A percentile compares a stretch with the other conserved stretches of the same genome.
phyloP scores from a whole-genome alignment of 2,888 invertebrate species.

The Anodontia alba region DNA sequence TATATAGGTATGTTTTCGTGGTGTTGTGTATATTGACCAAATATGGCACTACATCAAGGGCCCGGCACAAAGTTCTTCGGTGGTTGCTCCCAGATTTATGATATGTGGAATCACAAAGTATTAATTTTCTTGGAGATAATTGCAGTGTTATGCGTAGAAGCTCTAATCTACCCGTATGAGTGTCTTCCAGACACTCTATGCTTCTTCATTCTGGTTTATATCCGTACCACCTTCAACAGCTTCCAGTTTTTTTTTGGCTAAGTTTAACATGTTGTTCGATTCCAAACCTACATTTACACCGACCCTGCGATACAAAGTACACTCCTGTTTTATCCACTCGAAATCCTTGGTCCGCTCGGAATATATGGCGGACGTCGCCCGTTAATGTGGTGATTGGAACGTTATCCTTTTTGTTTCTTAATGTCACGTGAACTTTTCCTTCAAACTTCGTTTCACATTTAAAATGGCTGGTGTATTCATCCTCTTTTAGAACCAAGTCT shows the following conservation, averaged over 20 bases:
- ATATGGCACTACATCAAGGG: too few species aligned
- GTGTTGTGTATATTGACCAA: too few species aligned
- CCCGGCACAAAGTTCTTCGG: too few species aligned
- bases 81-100: too few species aligned
- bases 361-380: slow-evolving; percentile 80
- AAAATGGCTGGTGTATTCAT: slow-evolving; percentile 82
- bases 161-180: too few species aligned
- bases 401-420: slow-evolving; percentile 83
- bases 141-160: too few species aligned
- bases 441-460: slow-evolving; percentile 80
- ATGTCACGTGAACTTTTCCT: slow-evolving; percentile 82
- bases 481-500: slow-evolving; percentile 83
- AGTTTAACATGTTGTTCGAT: slow-evolving; percentile 84
- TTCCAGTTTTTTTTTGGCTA: slow-evolving; percentile 71
- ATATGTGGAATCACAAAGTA: too few species aligned
- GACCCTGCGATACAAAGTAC: slow-evolving; percentile 79
- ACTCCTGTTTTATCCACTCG: slow-evolving; percentile 71
- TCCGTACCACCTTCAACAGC: slow-evolving; percentile 25
- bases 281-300: slow-evolving; percentile 84
- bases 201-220: slow-evolving; percentile 8
- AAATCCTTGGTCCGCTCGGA: slow-evolving; percentile 77
- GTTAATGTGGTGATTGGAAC: slow-evolving; percentile 82
- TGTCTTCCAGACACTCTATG: too few species aligned
- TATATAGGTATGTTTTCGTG: too few species aligned
- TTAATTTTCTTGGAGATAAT: too few species aligned